phyloP scores from a whole-genome alignment of 2,888 invertebrate genomes.

The Drosophila macrospina region DNA sequence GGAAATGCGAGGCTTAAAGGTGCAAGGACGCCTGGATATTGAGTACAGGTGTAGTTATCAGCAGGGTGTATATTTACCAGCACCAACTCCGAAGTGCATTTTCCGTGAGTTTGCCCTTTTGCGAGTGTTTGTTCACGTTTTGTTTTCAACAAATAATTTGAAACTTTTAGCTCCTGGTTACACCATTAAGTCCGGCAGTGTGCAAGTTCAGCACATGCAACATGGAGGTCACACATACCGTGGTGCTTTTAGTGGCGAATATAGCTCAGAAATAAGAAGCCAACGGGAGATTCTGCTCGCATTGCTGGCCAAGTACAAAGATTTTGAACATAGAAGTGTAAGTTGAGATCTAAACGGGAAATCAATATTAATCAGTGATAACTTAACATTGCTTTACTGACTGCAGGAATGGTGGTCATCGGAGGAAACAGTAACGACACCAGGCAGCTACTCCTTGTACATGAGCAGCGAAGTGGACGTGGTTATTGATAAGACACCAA shows the following conservation, averaged over 20 bases:
- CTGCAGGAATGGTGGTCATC: slow-evolving; percentile 83
- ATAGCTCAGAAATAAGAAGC: slow-evolving; percentile 59
- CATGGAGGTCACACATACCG: slow-evolving; percentile 44
- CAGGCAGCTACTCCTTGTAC: slow-evolving; percentile 81
- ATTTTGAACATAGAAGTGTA: slow-evolving; percentile 72
- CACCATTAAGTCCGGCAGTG: slow-evolving; percentile 48
- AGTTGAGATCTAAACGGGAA: slow-evolving; percentile 24
- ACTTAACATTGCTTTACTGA: not conserved
- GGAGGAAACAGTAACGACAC: slow-evolving; percentile 74
- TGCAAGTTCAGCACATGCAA: slow-evolving; percentile 30
- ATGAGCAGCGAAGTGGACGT: slow-evolving; percentile 75
- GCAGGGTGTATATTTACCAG: slow-evolving; percentile 89
- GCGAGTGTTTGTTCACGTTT: too few species aligned
- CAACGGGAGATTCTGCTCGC: slow-evolving; percentile 72
- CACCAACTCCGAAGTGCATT: slow-evolving; percentile 90
- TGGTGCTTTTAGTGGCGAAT: slow-evolving; percentile 52
- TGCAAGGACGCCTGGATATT: slow-evolving; percentile 87
- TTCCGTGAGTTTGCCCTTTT: slow-evolving; percentile 86
- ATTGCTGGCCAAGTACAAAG: slow-evolving; percentile 74
- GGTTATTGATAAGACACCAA: slow-evolving; percentile 85
- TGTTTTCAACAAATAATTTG: not conserved
- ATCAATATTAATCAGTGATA: not conserved
- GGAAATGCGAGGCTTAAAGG: slow-evolving; percentile 86
- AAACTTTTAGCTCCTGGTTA: slow-evolving; percentile 69
- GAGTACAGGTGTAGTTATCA: slow-evolving; percentile 89